Percentiles rank a stretch among this genome's conserved stretches.
Conservation (phyloP, 2,888 invertebrate genomes). For the Imbricaverruca yamaguchii region DNA sequence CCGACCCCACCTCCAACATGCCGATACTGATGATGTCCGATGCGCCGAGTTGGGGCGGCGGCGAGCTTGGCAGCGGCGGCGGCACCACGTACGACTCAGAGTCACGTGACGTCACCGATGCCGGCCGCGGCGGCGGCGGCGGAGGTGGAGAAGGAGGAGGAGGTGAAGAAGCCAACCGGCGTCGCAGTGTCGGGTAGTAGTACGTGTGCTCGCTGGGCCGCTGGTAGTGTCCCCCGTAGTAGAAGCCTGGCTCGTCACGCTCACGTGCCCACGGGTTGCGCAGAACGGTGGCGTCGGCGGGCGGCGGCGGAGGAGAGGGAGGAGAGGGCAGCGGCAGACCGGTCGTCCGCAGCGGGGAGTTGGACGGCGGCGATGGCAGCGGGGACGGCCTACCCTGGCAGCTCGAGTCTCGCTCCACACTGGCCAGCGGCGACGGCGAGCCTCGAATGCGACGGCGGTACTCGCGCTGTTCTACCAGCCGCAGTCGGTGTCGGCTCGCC, state of each 20-base stretch:
- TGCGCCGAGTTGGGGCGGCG: background rate
- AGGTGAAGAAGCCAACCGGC: background rate
- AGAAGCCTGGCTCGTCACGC: background rate
- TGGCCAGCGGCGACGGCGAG: too few relatives aligned
- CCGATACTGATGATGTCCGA: conserved; percentile 11
- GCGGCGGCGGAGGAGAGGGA: background rate
- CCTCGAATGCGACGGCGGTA: background rate
- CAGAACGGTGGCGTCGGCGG: background rate
- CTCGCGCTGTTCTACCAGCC: background rate
- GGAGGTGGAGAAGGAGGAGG: too few relatives aligned
- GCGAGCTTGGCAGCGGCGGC: background rate
- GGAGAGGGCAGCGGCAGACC: background rate
- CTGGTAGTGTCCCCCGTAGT: background rate
- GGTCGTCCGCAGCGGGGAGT: background rate
- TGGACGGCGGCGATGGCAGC: background rate
- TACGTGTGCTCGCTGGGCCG: conserved; percentile 1
- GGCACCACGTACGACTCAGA: background rate
- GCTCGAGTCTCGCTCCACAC: too few relatives aligned
- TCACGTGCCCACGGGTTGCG: background rate
- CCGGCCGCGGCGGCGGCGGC: background rate
- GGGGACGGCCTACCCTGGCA: background rate
- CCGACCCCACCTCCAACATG: background rate
- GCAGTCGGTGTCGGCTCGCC: background rate
- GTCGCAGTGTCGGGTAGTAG: background rate
- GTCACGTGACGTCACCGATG: background rate